Conservation (phyloP, 2,888 invertebrate genomes). For the Lasiommata megera region DNA sequence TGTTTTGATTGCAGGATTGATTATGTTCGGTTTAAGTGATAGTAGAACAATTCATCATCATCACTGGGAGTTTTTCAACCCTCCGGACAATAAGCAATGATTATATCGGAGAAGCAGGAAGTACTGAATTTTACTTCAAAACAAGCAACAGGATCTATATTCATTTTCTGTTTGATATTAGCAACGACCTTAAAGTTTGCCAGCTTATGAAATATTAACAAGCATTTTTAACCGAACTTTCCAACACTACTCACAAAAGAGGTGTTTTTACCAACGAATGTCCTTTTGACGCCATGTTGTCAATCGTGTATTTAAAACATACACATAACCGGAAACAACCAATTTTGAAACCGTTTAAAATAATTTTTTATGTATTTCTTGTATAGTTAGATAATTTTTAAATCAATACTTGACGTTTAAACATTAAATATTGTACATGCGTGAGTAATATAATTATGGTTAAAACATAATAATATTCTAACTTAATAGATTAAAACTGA, state of each 20-base stretch:
- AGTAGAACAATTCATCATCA: conserved; percentile 89
- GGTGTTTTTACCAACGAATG: no score
- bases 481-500: no score
- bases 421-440: no score
- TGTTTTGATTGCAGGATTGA: conserved; percentile 88
- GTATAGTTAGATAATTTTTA: no score
- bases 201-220: conserved; percentile 15
- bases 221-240: conserved; percentile 28
- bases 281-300: no score
- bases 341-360: no score
- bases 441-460: no score
- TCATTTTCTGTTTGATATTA: neutral
- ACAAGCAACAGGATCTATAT: neutral
- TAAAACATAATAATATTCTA: no score
- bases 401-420: no score
- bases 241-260: neutral
- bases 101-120: neutral
- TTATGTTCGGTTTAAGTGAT: conserved; percentile 87
- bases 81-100: conserved; percentile 83
- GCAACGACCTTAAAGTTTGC: neutral
- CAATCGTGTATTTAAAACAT: no score
- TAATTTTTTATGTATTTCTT: no score
- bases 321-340: no score
- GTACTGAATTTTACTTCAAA: neutral
- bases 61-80: conserved; percentile 94